Evolutionary conservation across 2,888 invertebrate species (phyloP).

Genomic region (Alviniconcha strummeri): DNA sequence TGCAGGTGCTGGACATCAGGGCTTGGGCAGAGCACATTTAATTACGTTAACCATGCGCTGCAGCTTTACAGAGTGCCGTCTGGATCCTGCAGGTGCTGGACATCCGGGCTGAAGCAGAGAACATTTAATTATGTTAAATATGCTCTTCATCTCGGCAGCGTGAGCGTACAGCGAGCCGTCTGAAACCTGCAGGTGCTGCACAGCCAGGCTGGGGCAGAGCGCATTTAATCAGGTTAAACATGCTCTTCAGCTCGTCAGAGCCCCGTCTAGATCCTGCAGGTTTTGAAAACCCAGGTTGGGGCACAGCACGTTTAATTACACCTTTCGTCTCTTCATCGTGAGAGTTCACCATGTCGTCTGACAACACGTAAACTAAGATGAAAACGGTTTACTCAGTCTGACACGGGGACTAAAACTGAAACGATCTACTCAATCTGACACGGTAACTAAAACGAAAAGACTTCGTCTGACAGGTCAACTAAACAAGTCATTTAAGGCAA

Average conservation of each 20-base stretch:
- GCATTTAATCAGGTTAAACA: not conserved
- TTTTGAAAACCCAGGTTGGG: not conserved
- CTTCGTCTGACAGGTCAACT: too few relatives aligned
- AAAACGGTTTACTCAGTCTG: too few relatives aligned
- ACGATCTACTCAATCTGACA: too few relatives aligned
- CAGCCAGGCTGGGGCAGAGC: not conserved
- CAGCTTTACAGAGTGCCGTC: slow-evolving; percentile 2
- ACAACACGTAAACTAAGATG: too few relatives aligned
- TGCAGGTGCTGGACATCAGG: not conserved
- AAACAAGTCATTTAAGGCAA: too few relatives aligned
- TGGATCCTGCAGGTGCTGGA: not conserved
- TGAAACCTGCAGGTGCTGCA: not conserved
- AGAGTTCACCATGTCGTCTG: not conserved
- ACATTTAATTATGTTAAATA: not conserved
- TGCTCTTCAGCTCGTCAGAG: slow-evolving; percentile 5
- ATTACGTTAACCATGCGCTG: not conserved
- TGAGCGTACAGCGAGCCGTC: not conserved
- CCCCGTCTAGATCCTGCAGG: not conserved
- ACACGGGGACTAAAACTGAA: too few relatives aligned
- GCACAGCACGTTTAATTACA: not conserved
- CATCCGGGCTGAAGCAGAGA: not conserved
- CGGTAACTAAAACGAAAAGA: too few relatives aligned
- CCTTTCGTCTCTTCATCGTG: slow-evolving; percentile 11
- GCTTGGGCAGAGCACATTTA: not conserved
- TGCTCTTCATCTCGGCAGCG: slow-evolving; percentile 9